Percentiles rank a stretch among this genome's conserved stretches.
These are phyloP conservation scores for Danio choprae DNA, from an alignment of 2,797 vertebrate genomes.

Conservation along the genomic window DNA sequence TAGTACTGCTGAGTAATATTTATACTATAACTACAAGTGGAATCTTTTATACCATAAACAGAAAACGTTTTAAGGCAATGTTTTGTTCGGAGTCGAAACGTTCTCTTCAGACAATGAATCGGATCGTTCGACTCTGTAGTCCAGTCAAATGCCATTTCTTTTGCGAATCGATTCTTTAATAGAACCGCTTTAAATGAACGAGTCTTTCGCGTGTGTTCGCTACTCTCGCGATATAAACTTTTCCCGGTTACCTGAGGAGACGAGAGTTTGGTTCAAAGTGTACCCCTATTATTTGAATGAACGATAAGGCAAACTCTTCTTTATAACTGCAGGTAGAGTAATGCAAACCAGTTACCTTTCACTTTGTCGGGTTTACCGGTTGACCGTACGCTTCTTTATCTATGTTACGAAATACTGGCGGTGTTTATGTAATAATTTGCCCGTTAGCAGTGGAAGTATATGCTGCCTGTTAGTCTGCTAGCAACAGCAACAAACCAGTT, in stretches of 20 bases:
- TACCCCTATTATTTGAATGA: conserved; percentile 52
- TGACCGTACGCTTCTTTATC: neutral
- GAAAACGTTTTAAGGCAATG: conserved; percentile 47
- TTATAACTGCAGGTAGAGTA: neutral
- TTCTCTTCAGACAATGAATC: neutral
- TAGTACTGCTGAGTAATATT: neutral
- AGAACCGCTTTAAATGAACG: conserved; percentile 6
- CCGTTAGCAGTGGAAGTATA: neutral
- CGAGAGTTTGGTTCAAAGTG: conserved; percentile 69
- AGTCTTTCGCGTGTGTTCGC: conserved; percentile 1
- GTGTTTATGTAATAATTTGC: conserved; percentile 27
- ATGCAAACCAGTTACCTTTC: neutral
- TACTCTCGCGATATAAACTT: conserved; percentile 74
- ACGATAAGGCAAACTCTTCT: neutral
- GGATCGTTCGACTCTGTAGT: neutral
- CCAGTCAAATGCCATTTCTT: neutral
- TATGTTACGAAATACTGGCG: neutral
- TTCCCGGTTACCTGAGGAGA: conserved; percentile 75
- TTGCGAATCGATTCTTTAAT: conserved; percentile 31
- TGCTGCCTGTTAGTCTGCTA: conserved; percentile 4
- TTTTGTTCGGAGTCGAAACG: neutral
- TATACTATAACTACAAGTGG: too few species aligned
- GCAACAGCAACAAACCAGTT: neutral
- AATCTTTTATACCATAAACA: neutral
- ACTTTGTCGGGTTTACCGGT: neutral